Evolutionary conservation across 1,140 invertebrate species (phyloP).

Genomic region (Ganaspis sp.): DNA sequence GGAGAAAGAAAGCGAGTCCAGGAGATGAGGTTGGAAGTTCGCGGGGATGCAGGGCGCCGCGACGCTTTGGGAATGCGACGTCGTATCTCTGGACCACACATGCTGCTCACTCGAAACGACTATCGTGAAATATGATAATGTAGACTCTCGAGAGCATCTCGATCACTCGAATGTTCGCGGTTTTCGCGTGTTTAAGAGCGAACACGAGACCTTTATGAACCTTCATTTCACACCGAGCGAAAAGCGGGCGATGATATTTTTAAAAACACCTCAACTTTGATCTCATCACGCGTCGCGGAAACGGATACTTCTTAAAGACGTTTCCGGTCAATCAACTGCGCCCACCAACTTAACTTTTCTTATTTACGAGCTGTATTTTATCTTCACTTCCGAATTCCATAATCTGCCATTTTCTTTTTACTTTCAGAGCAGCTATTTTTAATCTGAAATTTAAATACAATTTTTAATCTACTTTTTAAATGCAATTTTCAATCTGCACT

Average conservation of each 20-base stretch:
- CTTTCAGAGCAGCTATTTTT: no score
- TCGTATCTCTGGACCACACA: conserved; percentile 59
- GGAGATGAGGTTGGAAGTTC: conserved; percentile 14
- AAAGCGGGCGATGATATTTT: background rate
- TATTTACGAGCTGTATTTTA: background rate
- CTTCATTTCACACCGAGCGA: background rate
- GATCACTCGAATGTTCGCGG: conserved; percentile 58
- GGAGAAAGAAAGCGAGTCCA: background rate
- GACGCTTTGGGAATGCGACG: conserved; percentile 58
- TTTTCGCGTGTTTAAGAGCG: conserved; percentile 49
- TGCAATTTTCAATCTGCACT: no score
- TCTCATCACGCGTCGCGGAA: conserved; percentile 35
- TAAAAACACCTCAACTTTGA: background rate
- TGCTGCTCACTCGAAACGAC: conserved; percentile 54
- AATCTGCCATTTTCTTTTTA: background rate
- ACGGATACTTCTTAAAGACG: conserved; percentile 30
- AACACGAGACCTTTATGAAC: conserved; percentile 20
- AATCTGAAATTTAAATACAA: no score
- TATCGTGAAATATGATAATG: conserved; percentile 62
- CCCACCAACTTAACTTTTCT: background rate
- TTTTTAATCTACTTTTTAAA: no score
- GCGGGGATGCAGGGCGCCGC: conserved; percentile 52
- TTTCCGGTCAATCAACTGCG: conserved; percentile 10
- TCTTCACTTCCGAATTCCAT: background rate
- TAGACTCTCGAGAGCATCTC: conserved; percentile 50